Evolutionary conservation across 2,797 vertebrate genomes (phyloP), one percentile per base, ranked within the genome.

Genomic region (Otolemur crassicaudatus): DNA sequence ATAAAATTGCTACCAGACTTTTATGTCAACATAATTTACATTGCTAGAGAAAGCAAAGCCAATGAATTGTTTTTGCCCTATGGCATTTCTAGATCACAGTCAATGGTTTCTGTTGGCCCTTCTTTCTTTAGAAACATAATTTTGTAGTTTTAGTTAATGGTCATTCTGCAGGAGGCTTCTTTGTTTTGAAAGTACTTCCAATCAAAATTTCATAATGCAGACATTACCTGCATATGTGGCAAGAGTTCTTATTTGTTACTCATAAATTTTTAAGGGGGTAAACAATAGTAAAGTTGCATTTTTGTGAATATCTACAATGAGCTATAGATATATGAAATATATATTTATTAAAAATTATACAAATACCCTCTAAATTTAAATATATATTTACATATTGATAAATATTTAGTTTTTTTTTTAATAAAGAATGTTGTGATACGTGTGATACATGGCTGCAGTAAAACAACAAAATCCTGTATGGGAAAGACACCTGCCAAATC

Each of bases 21-120:
- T 69, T 29, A 11, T 93, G 12, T 95, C 72, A 97, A 37, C 77
- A 95, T 87, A 94, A 94, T 96, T 96, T 69, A 85, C 17, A 72
- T 79, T 85, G 67, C 16, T 82, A 5, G n/a, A 95, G 29, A 95
- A 94, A 92, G 20, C 20, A 79, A 92, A 84, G 31, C 56, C 85
- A 96, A 92, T 87, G 94, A 94, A 75, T 94, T 76, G 31, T 43
- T 92, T 91, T 93, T 82, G 65, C 49, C 29, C 67, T 84, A 8
- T 87, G 61, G 56, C 76, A 53, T 63, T 46, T 20, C 56, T 83
- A 17, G 16, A 22, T 76, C 49, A 72, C 4, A 81, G 49, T 94
- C 80, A 94, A 65, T 13, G 3, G 46, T 95, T 97, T 87, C 16
- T 80, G 87, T 63, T 67, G 95, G 7, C 49, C 58, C 31, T 91